Base-by-base conservation (phyloP, 2,888 invertebrate species). In the Drosophila hawaiiensis region DNA sequence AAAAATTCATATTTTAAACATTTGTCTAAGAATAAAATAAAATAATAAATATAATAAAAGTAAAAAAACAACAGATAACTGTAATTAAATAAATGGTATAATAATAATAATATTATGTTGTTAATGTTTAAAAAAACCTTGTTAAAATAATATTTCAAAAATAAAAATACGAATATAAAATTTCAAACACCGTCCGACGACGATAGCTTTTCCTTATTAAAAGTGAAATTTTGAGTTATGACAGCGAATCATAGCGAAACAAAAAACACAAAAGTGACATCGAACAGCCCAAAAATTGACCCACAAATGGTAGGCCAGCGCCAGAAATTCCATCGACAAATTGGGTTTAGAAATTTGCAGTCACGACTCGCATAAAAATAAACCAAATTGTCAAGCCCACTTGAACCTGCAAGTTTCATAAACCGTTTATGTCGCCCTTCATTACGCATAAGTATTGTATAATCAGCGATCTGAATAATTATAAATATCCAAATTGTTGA, bases 101-200 rank as follows among this genome's bases (percentile, higher is more conserved):
- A 86, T 76, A 84, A 77, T 83, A 91, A 86, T 80, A 80, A 89
- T 80, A 90, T 89, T 89, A 92, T 92, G 91, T 93, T 93, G 93
- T 93, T 93, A 93, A 93, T 93, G 93, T 93, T 93, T 91, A 84
- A 93, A 93, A 92, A 92, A 47, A 92, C 78, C 88, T 93, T 93
- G 93, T 93, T 93, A 93, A 93, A 92, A 92, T 91, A 91, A 91
- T 91, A 92, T 91, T 92, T 92, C 90, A 90, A 78, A 91, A 91
- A 85, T 90, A 92, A 91, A 79, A 91, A 86, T 84, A 92, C 82
- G 84, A 83, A 91, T 82, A 90, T 77, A 74, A 86, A 84, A 90
- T 80, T 81, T 67, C 56, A 77, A 82, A 29, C 3, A 53, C 58
- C 37, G 56, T 56, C 54, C 53, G 41, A 29, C 35, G 52, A 68